Conservation (phyloP, 2,113 vertebrate genomes). For the Lophochroa leadbeateri region DNA sequence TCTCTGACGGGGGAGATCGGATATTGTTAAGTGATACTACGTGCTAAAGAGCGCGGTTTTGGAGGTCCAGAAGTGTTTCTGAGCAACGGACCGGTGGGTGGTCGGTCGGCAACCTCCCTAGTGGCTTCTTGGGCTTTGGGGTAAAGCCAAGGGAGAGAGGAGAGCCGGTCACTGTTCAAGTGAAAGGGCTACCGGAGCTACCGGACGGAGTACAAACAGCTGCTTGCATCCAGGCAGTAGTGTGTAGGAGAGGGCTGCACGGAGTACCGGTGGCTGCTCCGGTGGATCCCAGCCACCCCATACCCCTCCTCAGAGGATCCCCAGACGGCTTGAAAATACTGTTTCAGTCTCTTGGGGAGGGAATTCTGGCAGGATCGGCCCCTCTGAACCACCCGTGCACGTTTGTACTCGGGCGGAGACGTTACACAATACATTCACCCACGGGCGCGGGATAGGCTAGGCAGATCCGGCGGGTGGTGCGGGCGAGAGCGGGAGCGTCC, state of each 20-base stretch:
- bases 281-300: not conserved
- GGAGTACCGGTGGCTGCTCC: not conserved
- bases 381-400: not conserved
- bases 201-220: not conserved
- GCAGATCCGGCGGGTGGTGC: not conserved
- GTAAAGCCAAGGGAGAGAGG: not conserved
- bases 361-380: not conserved
- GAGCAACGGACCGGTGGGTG: not conserved
- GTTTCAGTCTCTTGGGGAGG: not conserved
- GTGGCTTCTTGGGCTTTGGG: not conserved
- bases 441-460: not conserved
- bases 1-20: not conserved
- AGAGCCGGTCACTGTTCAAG: not conserved
- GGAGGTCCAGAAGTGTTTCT: not conserved
- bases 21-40: not conserved
- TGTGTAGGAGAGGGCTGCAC: not conserved
- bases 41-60: not conserved
- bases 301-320: not conserved
- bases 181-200: not conserved
- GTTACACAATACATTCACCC: not conserved
- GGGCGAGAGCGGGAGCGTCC: not conserved
- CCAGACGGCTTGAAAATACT: not conserved
- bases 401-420: not conserved
- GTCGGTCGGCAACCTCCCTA: not conserved
- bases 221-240: not conserved